Base-by-base conservation (phyloP, 1,140 invertebrate species). In the Drosophila chauvacae region DNA sequence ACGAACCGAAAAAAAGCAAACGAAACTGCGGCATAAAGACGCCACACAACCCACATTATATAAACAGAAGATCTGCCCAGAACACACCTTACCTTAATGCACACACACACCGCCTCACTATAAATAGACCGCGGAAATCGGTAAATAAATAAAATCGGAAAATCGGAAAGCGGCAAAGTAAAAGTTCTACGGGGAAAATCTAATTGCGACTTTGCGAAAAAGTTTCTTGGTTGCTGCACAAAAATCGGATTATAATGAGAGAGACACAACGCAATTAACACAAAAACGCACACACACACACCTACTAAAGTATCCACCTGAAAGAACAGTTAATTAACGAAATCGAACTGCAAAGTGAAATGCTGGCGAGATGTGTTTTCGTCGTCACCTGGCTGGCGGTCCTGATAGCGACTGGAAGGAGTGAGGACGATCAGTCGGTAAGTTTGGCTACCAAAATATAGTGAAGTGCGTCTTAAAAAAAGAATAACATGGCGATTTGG, bases 91-190 rank as follows among this genome's bases (percentile, higher is more conserved):
- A 56, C 58, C 69, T 72, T 72, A 60, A 60, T 77, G 37, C 74
- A 74, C 7, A 80, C 57, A 66, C 41, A 77, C 56, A 66, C 68
- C 65, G 68, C 60, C 23, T 39, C 37, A 48, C 84, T 88, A 88
- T 74, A 88, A 87, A 87, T 87, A 87, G 84, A 35, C 60, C 58
- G 70, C 69, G 77, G 61, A 80, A 77, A 87, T 88, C 80, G 77
- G 79, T 81, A 77, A 90, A 90, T 74, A 90, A 80, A 84, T 87
- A 80, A 79, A 56, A 62, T 59, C 66, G 68, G 41, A 83, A 79
- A 56, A 62, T 59, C 66, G 64, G 41, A 68, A 70, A 78, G 75
- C 56, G 73, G 55, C 63, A 26, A 60, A 65, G 63, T 61, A 75
- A 79, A 64, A 79, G 72, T 79, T 72, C 23, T 74, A 74, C 39